phyloP scores from a whole-genome alignment of 2,888 invertebrate genomes.

The Lochmaea capreae region DNA sequence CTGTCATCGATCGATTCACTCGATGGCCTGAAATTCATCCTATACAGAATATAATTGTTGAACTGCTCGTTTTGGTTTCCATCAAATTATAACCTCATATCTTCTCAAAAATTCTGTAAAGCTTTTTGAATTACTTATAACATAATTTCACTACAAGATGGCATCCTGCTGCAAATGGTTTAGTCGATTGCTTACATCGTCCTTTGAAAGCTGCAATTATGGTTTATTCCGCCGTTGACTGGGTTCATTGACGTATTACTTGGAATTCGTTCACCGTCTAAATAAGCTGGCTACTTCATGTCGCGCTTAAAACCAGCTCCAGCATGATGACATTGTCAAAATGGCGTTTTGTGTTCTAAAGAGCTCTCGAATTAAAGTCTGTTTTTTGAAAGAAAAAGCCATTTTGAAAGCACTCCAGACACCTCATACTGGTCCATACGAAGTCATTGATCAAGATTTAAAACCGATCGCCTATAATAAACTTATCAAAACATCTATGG shows the following conservation, averaged over 20 bases:
- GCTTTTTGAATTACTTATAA: background rate
- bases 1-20: too few species aligned
- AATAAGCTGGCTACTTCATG: background rate
- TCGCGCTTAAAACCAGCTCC: too few species aligned
- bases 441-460: background rate
- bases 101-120: background rate
- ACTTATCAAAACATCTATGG: background rate
- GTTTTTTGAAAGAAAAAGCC: background rate
- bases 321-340: background rate
- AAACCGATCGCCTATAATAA: background rate
- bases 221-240: background rate
- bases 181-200: background rate
- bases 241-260: too few species aligned
- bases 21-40: too few species aligned
- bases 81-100: background rate
- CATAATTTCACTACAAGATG: background rate
- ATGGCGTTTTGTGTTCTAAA: background rate
- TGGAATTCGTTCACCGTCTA: background rate
- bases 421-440: background rate
- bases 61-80: background rate
- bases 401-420: conserved; percentile 14
- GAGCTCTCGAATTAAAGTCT: conserved; percentile 2
- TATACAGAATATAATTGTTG: background rate
- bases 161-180: background rate
- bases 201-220: background rate